Percentiles rank a stretch among this genome's conserved stretches.
These are phyloP conservation scores for Capitulum mitella DNA, from an alignment of 2,888 invertebrate species.

Conservation along the genomic window DNA sequence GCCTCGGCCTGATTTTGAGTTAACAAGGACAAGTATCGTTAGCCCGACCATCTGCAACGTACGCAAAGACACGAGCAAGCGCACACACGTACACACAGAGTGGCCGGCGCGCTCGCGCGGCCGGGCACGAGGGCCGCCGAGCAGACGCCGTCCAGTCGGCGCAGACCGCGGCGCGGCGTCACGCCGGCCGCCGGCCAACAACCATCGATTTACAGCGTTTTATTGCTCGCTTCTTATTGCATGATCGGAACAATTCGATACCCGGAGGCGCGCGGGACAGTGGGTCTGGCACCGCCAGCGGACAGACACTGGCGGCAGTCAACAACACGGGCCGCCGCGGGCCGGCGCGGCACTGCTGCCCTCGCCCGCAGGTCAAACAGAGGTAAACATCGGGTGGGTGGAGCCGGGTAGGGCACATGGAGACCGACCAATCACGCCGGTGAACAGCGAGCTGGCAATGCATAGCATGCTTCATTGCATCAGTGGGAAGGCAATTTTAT, in stretches of 20 bases:
- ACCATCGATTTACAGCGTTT: neutral
- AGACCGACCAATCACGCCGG: neutral
- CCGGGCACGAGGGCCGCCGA: neutral
- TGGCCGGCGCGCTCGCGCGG: neutral
- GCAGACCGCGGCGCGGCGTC: neutral
- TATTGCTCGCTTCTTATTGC: constrained; percentile 25
- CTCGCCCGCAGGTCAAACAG: neutral
- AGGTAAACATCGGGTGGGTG: neutral
- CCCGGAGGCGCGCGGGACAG: neutral
- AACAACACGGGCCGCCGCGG: neutral
- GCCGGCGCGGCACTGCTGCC: too few relatives aligned
- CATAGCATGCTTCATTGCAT: neutral
- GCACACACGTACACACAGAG: neutral
- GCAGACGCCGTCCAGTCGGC: neutral
- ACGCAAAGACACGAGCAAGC: neutral
- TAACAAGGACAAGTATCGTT: neutral
- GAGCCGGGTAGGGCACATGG: neutral
- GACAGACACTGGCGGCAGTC: too few relatives aligned
- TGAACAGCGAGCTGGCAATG: neutral
- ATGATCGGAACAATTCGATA: constrained; percentile 4
- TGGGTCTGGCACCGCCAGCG: neutral
- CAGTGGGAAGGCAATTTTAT: neutral
- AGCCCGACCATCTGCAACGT: neutral
- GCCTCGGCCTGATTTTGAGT: neutral
- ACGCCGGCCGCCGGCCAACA: neutral